phyloP scores from a whole-genome alignment of 2,797 vertebrate genomes.

The Psittacula echo region DNA sequence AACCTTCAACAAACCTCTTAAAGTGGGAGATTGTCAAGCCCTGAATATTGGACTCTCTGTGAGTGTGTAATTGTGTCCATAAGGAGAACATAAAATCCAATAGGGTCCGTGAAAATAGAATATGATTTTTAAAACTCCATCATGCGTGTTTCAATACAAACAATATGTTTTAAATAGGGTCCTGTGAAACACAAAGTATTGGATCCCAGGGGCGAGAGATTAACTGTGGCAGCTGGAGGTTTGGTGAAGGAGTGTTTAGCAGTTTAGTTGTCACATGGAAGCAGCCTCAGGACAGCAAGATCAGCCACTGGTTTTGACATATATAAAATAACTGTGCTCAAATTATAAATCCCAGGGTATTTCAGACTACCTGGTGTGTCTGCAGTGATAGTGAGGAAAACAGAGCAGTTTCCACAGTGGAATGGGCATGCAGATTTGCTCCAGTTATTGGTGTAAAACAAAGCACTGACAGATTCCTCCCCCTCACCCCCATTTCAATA shows the following conservation, averaged over 20 bases:
- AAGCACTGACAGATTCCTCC: neutral
- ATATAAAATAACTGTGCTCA: slow-evolving; percentile 1
- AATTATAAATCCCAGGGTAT: slow-evolving; percentile 25
- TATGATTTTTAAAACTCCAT: neutral
- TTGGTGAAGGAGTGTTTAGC: neutral
- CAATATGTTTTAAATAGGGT: neutral
- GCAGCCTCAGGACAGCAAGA: slow-evolving; percentile 21
- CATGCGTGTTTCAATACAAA: neutral
- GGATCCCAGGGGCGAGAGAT: neutral
- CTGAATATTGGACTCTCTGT: neutral
- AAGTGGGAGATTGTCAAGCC: neutral
- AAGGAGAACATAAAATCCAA: neutral
- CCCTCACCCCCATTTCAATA: neutral
- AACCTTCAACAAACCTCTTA: neutral
- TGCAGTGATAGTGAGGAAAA: neutral
- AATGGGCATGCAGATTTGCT: neutral
- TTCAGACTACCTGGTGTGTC: neutral
- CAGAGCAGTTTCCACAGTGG: neutral
- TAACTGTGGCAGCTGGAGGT: neutral
- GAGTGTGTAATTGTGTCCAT: neutral
- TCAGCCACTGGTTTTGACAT: neutral
- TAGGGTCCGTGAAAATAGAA: neutral
- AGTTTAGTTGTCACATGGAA: neutral
- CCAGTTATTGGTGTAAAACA: neutral
- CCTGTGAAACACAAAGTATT: neutral